A percentile compares a stretch with the other conserved stretches of the same genome.
These are phyloP conservation scores for Pycnonotus jocosus DNA, from an alignment of 2,113 vertebrate genomes.

Conservation along the genomic window DNA sequence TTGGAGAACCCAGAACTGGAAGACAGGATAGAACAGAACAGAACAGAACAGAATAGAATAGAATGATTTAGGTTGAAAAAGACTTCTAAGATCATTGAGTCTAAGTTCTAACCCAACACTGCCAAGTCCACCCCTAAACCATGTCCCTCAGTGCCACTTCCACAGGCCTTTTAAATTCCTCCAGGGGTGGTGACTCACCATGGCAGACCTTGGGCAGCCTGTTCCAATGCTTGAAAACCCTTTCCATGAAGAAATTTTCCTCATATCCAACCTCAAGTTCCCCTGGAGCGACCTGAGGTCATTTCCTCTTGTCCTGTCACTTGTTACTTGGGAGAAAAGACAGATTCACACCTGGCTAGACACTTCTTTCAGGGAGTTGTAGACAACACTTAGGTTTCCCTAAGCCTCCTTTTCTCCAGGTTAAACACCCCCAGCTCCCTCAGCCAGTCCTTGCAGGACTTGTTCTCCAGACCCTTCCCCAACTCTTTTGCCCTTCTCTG, in stretches of 20 bases:
- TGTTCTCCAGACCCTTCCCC: neutral
- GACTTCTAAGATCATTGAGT: neutral
- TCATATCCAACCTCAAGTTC: neutral
- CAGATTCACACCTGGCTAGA: neutral
- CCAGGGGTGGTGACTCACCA: accelerated
- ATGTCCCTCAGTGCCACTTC: neutral
- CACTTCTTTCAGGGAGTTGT: neutral
- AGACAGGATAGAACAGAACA: neutral
- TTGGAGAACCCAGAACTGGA: neutral
- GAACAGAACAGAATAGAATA: neutral
- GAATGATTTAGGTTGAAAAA: neutral
- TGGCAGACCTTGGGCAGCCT: neutral
- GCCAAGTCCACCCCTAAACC: neutral
- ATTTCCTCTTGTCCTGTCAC: accelerated
- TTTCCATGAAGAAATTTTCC: neutral
- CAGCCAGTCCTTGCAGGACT: neutral
- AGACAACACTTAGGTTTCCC: neutral
- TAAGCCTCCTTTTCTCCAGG: neutral
- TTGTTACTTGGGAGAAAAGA: neutral
- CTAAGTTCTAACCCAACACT: neutral
- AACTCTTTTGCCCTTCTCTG: neutral
- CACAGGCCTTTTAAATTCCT: neutral
- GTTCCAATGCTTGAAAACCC: neutral
- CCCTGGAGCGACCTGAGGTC: neutral
- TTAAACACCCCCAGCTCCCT: neutral